phyloP scores from a whole-genome alignment of 2,888 invertebrate species.

The Pterostichus niger region DNA sequence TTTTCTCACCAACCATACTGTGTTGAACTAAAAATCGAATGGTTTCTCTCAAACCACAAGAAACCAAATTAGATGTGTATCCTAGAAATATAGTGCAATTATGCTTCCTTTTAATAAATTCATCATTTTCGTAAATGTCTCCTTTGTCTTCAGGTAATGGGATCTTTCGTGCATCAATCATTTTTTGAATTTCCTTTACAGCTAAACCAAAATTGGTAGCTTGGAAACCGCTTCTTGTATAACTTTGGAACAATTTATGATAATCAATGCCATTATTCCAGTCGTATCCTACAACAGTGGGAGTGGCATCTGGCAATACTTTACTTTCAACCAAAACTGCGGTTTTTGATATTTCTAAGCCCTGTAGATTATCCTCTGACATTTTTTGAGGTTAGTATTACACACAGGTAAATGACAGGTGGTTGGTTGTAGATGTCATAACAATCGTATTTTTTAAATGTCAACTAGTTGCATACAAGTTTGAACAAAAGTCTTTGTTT shows the following conservation, averaged over 20 bases:
- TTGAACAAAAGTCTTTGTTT: slow-evolving; percentile 10
- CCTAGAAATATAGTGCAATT: slow-evolving; percentile 98
- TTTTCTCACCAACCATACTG: slow-evolving; percentile 81
- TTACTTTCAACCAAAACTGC: slow-evolving; percentile 87
- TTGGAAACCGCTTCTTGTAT: slow-evolving; percentile 94
- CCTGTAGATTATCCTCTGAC: slow-evolving; percentile 6
- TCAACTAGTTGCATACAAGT: slow-evolving; percentile 34
- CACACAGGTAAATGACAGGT: slow-evolving; percentile 16
- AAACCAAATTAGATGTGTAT: slow-evolving; percentile 98
- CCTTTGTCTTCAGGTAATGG: slow-evolving; percentile 84
- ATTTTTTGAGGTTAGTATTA: slow-evolving; percentile 10
- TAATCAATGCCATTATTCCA: slow-evolving; percentile 95
- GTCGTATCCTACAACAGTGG: slow-evolving; percentile 91
- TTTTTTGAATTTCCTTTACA: slow-evolving; percentile 93
- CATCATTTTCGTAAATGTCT: slow-evolving; percentile 87
- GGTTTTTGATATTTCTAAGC: slow-evolving; percentile 44
- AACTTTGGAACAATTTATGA: slow-evolving; percentile 89
- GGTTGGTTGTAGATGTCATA: slow-evolving; percentile 34
- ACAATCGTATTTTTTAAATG: slow-evolving; percentile 21
- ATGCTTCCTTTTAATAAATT: slow-evolving; percentile 86
- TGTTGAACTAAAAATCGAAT: slow-evolving; percentile 92
- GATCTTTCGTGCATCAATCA: slow-evolving; percentile 88
- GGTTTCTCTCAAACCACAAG: slow-evolving; percentile 95
- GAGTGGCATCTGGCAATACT: slow-evolving; percentile 83
- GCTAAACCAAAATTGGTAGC: slow-evolving; percentile 96